Evolutionary conservation across 2,113 vertebrate species (phyloP).

Genomic region (Poeciliopsis occidentalis): DNA sequence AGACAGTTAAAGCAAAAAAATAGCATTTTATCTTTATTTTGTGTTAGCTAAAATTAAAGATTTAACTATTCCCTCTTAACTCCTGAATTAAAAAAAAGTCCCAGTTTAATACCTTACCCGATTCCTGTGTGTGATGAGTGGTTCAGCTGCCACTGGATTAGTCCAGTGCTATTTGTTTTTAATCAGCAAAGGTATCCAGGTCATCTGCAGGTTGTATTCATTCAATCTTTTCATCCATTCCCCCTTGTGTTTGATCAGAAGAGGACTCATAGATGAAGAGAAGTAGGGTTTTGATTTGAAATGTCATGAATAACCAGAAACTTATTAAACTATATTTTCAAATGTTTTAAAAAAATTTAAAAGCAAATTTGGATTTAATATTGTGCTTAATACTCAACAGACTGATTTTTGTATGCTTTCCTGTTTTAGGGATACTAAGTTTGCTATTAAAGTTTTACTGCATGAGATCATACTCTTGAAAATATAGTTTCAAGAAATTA

Average conservation of each 20-base stretch:
- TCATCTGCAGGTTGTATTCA: background rate
- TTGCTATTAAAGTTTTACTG: too few relatives aligned
- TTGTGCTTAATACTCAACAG: too few relatives aligned
- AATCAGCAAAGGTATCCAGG: background rate
- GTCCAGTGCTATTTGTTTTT: background rate
- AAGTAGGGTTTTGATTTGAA: background rate
- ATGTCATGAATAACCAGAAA: too few relatives aligned
- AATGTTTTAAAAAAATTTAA: too few relatives aligned
- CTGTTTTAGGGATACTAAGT: too few relatives aligned
- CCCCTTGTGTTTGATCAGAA: background rate
- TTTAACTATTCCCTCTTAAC: background rate
- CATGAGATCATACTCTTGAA: too few relatives aligned
- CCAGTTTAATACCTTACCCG: background rate
- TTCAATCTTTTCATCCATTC: background rate
- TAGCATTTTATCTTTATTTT: background rate
- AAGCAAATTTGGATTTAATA: too few relatives aligned
- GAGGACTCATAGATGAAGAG: too few relatives aligned
- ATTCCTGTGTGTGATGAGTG: background rate
- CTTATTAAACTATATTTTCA: background rate
- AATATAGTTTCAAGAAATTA: too few relatives aligned
- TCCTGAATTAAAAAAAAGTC: background rate
- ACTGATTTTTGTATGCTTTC: too few relatives aligned
- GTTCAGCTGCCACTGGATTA: background rate
- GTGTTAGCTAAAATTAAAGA: background rate
- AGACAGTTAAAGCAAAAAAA: background rate